Conservation (phyloP, 2,888 invertebrate genomes). For the Drosophila parthenogenetica region DNA sequence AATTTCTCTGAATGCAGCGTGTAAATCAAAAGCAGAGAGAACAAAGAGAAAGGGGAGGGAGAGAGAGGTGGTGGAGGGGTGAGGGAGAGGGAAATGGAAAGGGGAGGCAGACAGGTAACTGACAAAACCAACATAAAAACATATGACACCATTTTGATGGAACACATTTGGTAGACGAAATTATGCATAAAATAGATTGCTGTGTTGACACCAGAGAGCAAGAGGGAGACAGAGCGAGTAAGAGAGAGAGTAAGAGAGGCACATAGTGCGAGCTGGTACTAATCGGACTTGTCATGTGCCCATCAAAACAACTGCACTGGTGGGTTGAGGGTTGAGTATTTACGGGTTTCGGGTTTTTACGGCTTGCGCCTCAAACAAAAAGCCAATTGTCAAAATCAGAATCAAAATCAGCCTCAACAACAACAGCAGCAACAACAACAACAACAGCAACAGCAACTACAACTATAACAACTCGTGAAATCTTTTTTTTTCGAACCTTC, state of each 20-base stretch:
- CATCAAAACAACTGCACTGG: slow-evolving; percentile 59
- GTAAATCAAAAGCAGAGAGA: slow-evolving; percentile 31
- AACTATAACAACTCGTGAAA: slow-evolving; percentile 8
- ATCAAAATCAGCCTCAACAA: slow-evolving; percentile 29
- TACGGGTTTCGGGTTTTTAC: slow-evolving; percentile 8
- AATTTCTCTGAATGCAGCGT: slow-evolving; percentile 31
- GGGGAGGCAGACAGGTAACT: neutral
- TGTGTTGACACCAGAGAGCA: slow-evolving; percentile 55
- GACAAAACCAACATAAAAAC: slow-evolving; percentile 59
- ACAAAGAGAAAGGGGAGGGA: neutral
- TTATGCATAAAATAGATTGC: slow-evolving; percentile 70
- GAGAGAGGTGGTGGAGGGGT: no score
- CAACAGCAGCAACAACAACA: slow-evolving; percentile 13
- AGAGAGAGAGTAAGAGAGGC: neutral
- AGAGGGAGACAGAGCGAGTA: neutral
- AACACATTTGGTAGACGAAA: slow-evolving; percentile 52
- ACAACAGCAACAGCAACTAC: slow-evolving; percentile 5
- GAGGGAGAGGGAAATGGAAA: neutral
- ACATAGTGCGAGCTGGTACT: slow-evolving; percentile 19
- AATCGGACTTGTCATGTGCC: slow-evolving; percentile 74
- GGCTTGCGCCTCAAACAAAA: slow-evolving; percentile 27
- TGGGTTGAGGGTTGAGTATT: slow-evolving; percentile 2
- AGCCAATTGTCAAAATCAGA: slow-evolving; percentile 54
- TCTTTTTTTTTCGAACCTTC: slow-evolving; percentile 1
- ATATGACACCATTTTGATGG: slow-evolving; percentile 72